Base-by-base conservation (phyloP, 2,888 invertebrate species). In the Steinernema hermaphroditum region DNA sequence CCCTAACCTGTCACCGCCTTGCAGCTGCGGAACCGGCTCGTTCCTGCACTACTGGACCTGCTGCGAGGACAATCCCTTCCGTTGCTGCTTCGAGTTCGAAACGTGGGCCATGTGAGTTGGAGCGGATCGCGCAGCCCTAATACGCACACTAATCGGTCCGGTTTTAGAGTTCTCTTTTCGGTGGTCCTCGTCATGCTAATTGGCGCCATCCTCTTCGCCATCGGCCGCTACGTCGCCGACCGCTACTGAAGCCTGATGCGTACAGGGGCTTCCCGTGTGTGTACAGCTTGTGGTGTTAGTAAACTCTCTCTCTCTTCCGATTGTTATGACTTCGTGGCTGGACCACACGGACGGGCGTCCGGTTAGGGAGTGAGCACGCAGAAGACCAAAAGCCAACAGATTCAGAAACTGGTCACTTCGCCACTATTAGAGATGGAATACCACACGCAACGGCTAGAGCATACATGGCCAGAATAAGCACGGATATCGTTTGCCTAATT, bases 1-100 rank as follows among this genome's bases (percentile, higher is more conserved):
- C 37, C 37, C 37, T 12, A 37, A 8, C 37, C 12, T 12, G 37
- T 24, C 1, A 49, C 16, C n/a, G 27, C n/a, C 6, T 74, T 82
- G 69, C 76, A 84, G 84, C 32, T 84, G 84, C 71, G 82, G 83
- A 12, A 74, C 80, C 2, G 84, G 83, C 32, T 83, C 84, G 4
- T 83, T 84, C 72, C 72, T 84, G n/a, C 84, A 84, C 72, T 84
- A 84, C 74, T 84, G 82, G 73, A 80, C 80, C 0, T 84, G 84
- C 74, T 84, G 84, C 72, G 83, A 84, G 57, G 82, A 83, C 72
- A 82, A 82, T 71, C 84, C 83, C 16, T 84, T 82, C 75, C 82
- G 83, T 70, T 84, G 84, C 69, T 84, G 84, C 72, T 83, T 84
- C 74, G 81, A 84, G 50, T 83, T 84, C 54, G 83, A 84, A 72